phyloP scores from a whole-genome alignment of 2,888 invertebrate species.

The Malthinus seriepunctatus region DNA sequence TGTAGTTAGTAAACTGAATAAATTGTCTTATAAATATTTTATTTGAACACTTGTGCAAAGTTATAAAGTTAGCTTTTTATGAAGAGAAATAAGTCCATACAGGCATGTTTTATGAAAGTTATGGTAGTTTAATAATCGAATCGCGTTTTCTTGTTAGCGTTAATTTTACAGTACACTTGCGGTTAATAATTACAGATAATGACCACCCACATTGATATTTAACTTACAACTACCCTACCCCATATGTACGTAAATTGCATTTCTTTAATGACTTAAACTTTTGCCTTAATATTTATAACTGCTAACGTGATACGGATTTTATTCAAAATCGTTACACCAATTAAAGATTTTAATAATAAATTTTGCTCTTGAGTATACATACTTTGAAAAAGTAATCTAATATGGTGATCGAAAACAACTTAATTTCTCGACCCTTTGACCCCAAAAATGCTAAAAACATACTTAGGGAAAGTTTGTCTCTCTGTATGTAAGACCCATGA shows the following conservation, averaged over 20 bases:
- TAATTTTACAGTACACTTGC: conserved; percentile 43
- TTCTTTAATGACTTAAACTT: conserved; percentile 33
- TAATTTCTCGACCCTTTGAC: too few relatives aligned
- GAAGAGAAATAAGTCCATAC: conserved; percentile 40
- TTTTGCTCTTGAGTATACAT: too few relatives aligned
- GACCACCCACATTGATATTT: conserved; percentile 42
- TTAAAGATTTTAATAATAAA: too few relatives aligned
- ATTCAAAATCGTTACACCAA: too few relatives aligned
- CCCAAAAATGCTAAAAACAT: too few relatives aligned
- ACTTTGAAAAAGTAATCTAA: too few relatives aligned
- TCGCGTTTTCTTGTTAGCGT: conserved; percentile 43
- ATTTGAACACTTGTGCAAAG: conserved; percentile 44
- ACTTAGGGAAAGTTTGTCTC: too few relatives aligned
- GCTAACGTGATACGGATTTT: conserved; percentile 14
- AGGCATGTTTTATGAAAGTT: conserved; percentile 44
- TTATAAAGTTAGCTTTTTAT: conserved; percentile 44
- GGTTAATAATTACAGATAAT: conserved; percentile 43
- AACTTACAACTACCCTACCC: conserved; percentile 25
- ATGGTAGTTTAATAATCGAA: conserved; percentile 45
- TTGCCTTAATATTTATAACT: conserved; percentile 28
- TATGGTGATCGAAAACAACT: too few relatives aligned
- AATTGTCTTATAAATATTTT: conserved; percentile 40
- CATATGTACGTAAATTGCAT: conserved; percentile 23
- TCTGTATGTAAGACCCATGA: too few relatives aligned
- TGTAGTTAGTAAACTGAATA: conserved; percentile 37